Evolutionary conservation across 2,797 vertebrate genomes (phyloP), one percentile per base, ranked within the genome.

Genomic region (Odontamblyopus lacepedii): DNA sequence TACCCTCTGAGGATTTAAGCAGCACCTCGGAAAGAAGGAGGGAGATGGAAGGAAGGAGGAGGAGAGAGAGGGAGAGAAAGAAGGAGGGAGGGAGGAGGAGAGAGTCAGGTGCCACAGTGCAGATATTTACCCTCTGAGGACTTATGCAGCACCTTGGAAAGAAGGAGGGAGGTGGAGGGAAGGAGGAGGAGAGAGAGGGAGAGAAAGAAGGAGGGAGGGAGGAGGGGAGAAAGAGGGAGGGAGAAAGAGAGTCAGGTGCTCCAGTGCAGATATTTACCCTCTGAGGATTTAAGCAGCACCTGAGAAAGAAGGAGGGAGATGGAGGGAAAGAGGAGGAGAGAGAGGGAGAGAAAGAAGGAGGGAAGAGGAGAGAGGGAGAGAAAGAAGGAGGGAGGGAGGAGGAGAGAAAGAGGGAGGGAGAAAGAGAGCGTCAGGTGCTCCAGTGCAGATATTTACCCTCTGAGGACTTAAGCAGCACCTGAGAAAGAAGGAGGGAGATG

Each of bases 401-500:
- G n/a, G 23, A 23, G 23, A 23, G 23, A 23, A 23, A 23, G 32
- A 35, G 5, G 6, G 6, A 35, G 32, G 6, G 32, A 35, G 32
- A 6, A 5, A 35, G 32, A 38, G 6, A 38, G 8, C 8, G 7
- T 78, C 72, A 18, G 6, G 67, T 83, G 79, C 57, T 77, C 4
- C 11, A 70, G 61, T 74, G 3, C 56, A 78, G 69, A 73, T 78
- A 76, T 82, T 89, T 85, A 81, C 64, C 73, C 63, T 77, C 68
- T 74, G 63, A 26, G 66, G 65, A 64, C 2, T 76, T 51, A 75
- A 44, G 63, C 44, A 56, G 66, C 26, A 27, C 26, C 41, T 66
- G n/a, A 30, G 50, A 67, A 51, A 51, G 44, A 60, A 9, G 32
- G 1, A 35, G 32, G 32, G 32, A 57, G 11, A 57, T 0, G 1